Evolutionary conservation across 2,888 invertebrate genomes (phyloP), one percentile per base, ranked within the genome.

Genomic region (Horisme vitalbata): DNA sequence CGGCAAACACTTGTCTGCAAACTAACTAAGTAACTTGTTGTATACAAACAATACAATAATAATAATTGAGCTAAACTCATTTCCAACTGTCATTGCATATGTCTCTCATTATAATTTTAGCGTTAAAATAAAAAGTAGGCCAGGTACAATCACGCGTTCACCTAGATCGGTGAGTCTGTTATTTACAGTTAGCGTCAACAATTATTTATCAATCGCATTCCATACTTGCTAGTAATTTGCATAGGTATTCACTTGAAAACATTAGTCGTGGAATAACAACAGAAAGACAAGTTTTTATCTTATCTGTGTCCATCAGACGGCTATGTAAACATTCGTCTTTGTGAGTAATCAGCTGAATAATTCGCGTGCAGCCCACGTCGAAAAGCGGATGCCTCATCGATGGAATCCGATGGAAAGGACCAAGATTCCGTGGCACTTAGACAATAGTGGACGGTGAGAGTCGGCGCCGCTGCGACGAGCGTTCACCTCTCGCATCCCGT

Each of bases 381-480:
- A 67, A 64, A 74, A 68, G 69, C 83, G 85, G 83, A 86, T 85
- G 79, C 79, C 73, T 77, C 80, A 75, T 75, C 78, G 78, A 75
- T 75, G 83, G 85, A 83, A 83, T 86, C 79, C 81, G 81, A 82
- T 85, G 85, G 79, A 82, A 85, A 87, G 88, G 85, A 87, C 86
- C 79, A 86, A 86, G 88, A 88, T 85, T 83, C 86, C 84, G 84
- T 78, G 79, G 83, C 87, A 84, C 83, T 85, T 82, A 86, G 85
- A 89, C 88, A 88, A 88, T 88, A 86, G 82, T 79, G 66, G 78
- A 78, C 81, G 83, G 86, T 81, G 88, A 85, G 87, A 87, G 87
- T 83, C 81, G 84, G 84, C 87, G 85, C 83, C 85, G 83, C 79
- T 75, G 78, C 77, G 85, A 85, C 85, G 88, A 87, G 80, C 88